Evolutionary conservation across 2,113 vertebrate species (phyloP).

Genomic region (Pycnonotus jocosus): DNA sequence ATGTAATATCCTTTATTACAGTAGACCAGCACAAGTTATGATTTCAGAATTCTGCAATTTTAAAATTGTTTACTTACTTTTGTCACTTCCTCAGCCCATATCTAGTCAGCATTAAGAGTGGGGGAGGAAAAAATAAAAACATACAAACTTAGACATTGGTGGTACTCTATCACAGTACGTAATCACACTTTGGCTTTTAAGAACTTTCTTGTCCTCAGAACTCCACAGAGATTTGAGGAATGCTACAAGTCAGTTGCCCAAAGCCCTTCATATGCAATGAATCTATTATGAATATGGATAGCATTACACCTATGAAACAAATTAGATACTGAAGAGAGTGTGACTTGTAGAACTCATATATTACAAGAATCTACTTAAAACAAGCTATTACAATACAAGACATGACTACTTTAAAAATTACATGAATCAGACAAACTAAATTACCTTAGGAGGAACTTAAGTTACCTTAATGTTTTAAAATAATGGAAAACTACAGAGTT

Average conservation of each 20-base stretch:
- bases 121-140: slow-evolving; percentile 17
- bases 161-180: neutral
- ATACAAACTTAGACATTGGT: slow-evolving; percentile 43
- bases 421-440: neutral
- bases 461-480: neutral
- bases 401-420: neutral
- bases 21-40: neutral
- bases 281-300: neutral
- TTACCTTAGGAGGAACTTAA: neutral
- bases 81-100: slow-evolving; percentile 92
- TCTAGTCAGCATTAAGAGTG: slow-evolving; percentile 87
- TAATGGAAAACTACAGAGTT: neutral
- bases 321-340: neutral
- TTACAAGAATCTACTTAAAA: neutral
- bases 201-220: neutral
- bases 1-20: neutral
- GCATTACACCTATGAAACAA: neutral
- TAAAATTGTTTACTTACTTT: slow-evolving; percentile 88
- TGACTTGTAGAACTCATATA: neutral
- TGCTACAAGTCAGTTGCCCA: neutral
- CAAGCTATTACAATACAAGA: neutral
- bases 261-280: neutral
- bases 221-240: neutral
- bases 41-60: slow-evolving; percentile 46
- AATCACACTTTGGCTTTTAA: neutral